A percentile compares a stretch with the other conserved stretches of the same genome.
Evolutionary conservation across 2,888 invertebrate genomes (phyloP).

Genomic region (Pterostichus niger): DNA sequence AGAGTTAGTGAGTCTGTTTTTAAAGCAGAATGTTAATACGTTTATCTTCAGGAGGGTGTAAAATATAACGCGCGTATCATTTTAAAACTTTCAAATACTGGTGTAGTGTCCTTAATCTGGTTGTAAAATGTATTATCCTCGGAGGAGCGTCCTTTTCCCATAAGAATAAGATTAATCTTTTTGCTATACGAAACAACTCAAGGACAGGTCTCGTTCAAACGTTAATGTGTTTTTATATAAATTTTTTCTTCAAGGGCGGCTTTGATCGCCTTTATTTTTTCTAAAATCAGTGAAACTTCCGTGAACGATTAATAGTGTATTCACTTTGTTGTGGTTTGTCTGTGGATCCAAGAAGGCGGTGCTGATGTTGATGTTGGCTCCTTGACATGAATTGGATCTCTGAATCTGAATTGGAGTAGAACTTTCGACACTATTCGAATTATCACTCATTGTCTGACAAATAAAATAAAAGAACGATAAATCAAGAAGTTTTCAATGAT

Average conservation of each 20-base stretch:
- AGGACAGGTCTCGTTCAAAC: slow-evolving; percentile 18
- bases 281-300: slow-evolving; percentile 31
- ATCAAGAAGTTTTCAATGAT: slow-evolving; percentile 6
- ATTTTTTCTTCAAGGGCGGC: slow-evolving; percentile 45
- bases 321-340: slow-evolving; percentile 4
- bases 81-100: slow-evolving; percentile 48
- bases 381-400: slow-evolving; percentile 26
- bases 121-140: slow-evolving; percentile 53
- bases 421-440: slow-evolving; percentile 38
- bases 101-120: slow-evolving; percentile 48
- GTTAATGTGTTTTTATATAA: slow-evolving; percentile 54
- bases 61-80: slow-evolving; percentile 19
- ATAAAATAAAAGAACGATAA: slow-evolving; percentile 14
- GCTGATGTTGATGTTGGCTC: slow-evolving; percentile 6
- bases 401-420: slow-evolving; percentile 39
- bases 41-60: slow-evolving; percentile 30
- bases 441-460: slow-evolving; percentile 46
- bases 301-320: slow-evolving; percentile 42
- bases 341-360: slow-evolving; percentile 30
- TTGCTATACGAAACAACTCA: slow-evolving; percentile 48
- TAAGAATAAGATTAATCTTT: slow-evolving; percentile 56
- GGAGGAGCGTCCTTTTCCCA: slow-evolving; percentile 40
- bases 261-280: slow-evolving; percentile 32
- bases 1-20: neutral
- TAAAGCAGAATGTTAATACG: slow-evolving; percentile 14